Conservation (phyloP, 2,888 invertebrate species). For the Drosophila mulleri region DNA sequence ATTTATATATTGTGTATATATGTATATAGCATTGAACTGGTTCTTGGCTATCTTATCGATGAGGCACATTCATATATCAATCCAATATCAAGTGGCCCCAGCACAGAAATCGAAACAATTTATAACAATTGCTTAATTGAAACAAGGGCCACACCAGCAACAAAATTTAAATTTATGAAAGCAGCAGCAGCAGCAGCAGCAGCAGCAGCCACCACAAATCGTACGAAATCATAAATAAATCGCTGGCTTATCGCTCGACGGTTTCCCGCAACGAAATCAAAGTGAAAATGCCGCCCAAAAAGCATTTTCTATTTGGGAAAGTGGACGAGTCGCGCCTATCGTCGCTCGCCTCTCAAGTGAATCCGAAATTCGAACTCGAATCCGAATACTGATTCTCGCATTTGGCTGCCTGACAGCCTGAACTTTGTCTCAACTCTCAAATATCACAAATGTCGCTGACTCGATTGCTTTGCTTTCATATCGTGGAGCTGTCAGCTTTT, state of each 20-base stretch:
- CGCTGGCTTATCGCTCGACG: conserved; percentile 66
- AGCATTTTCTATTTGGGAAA: conserved; percentile 52
- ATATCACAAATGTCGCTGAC: conserved; percentile 18
- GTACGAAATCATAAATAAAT: conserved; percentile 77
- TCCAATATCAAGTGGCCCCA: conserved; percentile 54
- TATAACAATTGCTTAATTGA: conserved; percentile 78
- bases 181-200: conserved; percentile 29
- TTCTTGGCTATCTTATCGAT: conserved; percentile 66
- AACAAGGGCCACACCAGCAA: conserved; percentile 46
- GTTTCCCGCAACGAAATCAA: conserved; percentile 52
- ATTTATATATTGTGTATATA: not conserved
- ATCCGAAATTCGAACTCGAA: conserved; percentile 27
- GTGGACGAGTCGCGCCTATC: conserved; percentile 27
- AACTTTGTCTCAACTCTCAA: conserved; percentile 41
- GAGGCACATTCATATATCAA: conserved; percentile 63
- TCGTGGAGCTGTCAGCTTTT: conserved; percentile 41
- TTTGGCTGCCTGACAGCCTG: conserved; percentile 21
- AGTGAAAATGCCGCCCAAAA: conserved; percentile 62
- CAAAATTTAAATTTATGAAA: conserved; percentile 75
- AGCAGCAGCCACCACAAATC: conserved; percentile 53
- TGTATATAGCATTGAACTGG: not conserved
- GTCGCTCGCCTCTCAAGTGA: conserved; percentile 4
- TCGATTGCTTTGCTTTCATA: conserved; percentile 19
- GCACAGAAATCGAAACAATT: conserved; percentile 58
- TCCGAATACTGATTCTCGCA: conserved; percentile 6